Conservation (phyloP, 2,888 invertebrate genomes). For the Deroplatys truncata region DNA sequence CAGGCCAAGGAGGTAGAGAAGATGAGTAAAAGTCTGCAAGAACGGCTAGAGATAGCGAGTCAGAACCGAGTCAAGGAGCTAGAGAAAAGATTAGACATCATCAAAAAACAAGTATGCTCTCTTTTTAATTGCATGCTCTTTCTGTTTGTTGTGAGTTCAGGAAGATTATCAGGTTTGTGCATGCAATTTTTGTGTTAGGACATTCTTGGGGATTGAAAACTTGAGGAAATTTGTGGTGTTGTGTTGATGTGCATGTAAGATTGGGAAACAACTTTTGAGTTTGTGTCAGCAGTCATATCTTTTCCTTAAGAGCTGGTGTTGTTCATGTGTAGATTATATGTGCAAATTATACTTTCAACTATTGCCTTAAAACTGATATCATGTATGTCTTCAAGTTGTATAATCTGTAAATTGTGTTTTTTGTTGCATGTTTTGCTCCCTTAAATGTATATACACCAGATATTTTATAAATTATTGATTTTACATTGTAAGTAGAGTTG, state of each 20-base stretch:
- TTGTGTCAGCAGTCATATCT: too few species aligned
- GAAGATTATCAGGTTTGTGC: neutral
- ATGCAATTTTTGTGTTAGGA: neutral
- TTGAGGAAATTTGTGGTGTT: too few species aligned
- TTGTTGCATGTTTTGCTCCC: too few species aligned
- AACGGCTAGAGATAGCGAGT: constrained; percentile 75
- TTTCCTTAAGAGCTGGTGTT: too few species aligned
- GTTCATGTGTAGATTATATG: too few species aligned
- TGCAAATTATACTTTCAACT: too few species aligned
- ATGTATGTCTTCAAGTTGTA: too few species aligned
- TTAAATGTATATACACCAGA: too few species aligned
- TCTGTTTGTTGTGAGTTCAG: constrained; percentile 28
- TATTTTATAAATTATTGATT: too few species aligned
- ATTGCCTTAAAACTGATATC: too few species aligned
- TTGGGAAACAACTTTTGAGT: neutral
- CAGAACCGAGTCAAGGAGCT: constrained; percentile 81
- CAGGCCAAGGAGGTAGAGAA: constrained; percentile 52
- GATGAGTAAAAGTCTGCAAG: constrained; percentile 49
- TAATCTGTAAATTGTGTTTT: too few species aligned
- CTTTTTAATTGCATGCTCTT: constrained; percentile 27
- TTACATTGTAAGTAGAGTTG: too few species aligned
- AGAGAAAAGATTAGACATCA: constrained; percentile 78
- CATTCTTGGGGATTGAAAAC: neutral
- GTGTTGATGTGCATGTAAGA: neutral
- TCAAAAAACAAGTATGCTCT: constrained; percentile 73